A percentile compares a stretch with the other conserved stretches of the same genome.
phyloP scores from a whole-genome alignment of 2,797 vertebrate genomes.

The Podarcis siculus region DNA sequence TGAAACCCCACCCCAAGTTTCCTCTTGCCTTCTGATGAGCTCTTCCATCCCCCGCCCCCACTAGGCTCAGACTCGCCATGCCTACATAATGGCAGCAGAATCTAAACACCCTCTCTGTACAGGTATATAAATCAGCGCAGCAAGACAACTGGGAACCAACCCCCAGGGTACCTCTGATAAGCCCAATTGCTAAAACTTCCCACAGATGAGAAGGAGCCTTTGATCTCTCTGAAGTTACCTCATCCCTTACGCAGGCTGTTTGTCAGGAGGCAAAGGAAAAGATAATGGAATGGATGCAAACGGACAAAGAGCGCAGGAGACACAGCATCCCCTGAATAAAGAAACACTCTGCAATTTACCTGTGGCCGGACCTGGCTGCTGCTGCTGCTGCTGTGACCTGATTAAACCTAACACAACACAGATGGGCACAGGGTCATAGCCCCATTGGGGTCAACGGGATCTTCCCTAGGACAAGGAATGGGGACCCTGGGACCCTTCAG shows the following conservation, averaged over 20 bases:
- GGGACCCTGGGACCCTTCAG: too few relatives aligned
- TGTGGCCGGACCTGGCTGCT: not conserved
- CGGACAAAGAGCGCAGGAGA: not conserved
- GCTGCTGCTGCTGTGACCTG: not conserved
- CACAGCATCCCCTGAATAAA: not conserved
- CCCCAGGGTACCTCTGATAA: constrained; percentile 29
- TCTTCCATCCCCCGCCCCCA: not conserved
- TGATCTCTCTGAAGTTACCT: constrained; percentile 35
- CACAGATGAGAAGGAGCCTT: constrained; percentile 27
- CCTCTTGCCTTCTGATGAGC: not conserved
- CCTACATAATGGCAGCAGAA: constrained; percentile 1
- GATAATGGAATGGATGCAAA: constrained; percentile 30
- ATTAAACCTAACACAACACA: not conserved
- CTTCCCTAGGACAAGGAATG: not conserved
- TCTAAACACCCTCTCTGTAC: constrained; percentile 19
- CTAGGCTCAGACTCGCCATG: not conserved
- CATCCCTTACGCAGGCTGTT: constrained; percentile 33
- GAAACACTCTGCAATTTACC: not conserved
- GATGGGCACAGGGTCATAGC: not conserved
- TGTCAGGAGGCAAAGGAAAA: constrained; percentile 19
- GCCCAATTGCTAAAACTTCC: constrained; percentile 33
- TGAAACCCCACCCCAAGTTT: not conserved
- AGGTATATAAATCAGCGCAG: constrained; percentile 32
- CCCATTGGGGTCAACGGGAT: not conserved
- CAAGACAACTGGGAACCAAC: constrained; percentile 15